These are phyloP conservation scores for Dipodomys stephensi DNA, from an alignment of 2,113 vertebrate species.

Conservation along the genomic window DNA sequence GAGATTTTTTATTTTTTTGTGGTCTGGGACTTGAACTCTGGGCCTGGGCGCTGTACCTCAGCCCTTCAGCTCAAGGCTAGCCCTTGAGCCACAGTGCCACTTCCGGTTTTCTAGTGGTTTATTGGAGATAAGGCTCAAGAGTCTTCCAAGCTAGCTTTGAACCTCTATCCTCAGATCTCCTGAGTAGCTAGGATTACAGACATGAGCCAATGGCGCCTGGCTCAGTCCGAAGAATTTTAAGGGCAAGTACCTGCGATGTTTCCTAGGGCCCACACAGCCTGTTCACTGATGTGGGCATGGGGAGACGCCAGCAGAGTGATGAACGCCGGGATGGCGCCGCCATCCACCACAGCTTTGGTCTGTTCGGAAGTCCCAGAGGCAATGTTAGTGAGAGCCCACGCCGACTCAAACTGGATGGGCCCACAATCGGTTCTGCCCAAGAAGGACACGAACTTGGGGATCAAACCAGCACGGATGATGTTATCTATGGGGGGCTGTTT, in stretches of 20 bases:
- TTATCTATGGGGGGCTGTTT: slow-evolving; percentile 94
- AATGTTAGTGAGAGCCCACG: slow-evolving; percentile 97
- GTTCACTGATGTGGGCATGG: slow-evolving; percentile 93
- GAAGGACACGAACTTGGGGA: slow-evolving; percentile 92
- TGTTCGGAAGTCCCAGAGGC: slow-evolving; percentile 95
- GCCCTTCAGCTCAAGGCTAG: no score
- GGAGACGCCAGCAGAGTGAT: slow-evolving; percentile 92
- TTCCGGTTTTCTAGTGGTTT: no score
- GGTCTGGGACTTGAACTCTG: no score
- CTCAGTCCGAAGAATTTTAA: background rate
- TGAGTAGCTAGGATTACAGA: no score
- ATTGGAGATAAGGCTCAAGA: no score
- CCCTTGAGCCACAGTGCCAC: no score
- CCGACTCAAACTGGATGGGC: slow-evolving; percentile 95
- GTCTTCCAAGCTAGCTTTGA: no score
- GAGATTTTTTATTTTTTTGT: background rate
- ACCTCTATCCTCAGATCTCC: no score
- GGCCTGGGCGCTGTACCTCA: no score
- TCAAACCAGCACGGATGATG: slow-evolving; percentile 93
- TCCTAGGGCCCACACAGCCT: slow-evolving; percentile 95
- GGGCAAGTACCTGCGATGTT: slow-evolving; percentile 93
- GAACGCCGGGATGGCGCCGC: slow-evolving; percentile 93
- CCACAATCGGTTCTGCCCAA: slow-evolving; percentile 90
- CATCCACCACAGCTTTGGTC: slow-evolving; percentile 93
- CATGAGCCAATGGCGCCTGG: no score